Conservation (phyloP, 2,797 vertebrate genomes). For the Chelmon rostratus region DNA sequence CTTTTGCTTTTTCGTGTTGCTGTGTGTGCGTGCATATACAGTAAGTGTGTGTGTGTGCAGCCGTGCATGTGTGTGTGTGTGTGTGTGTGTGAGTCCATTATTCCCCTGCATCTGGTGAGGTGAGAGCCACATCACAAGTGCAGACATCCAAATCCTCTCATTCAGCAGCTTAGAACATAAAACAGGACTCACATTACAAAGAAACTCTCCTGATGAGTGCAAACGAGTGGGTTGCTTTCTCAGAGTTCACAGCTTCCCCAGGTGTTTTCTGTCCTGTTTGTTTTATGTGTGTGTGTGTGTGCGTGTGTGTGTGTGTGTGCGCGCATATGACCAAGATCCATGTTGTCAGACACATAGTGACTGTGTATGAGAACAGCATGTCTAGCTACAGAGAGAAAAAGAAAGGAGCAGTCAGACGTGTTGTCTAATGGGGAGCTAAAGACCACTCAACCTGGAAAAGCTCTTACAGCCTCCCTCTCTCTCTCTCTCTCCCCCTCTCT, state of each 20-base stretch:
- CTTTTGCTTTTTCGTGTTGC: slow-evolving; percentile 64
- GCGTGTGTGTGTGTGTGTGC: slow-evolving; percentile 21
- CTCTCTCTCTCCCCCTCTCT: slow-evolving; percentile 27
- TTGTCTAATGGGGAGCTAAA: slow-evolving; percentile 68
- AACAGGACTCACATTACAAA: slow-evolving; percentile 71
- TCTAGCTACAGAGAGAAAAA: slow-evolving; percentile 36
- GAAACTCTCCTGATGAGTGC: slow-evolving; percentile 66
- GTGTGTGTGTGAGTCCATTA: slow-evolving; percentile 40
- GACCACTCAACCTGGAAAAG: slow-evolving; percentile 75
- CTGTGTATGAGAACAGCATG: slow-evolving; percentile 41
- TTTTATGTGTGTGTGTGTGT: slow-evolving; percentile 12
- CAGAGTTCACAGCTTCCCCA: slow-evolving; percentile 58
- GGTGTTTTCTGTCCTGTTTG: slow-evolving; percentile 59
- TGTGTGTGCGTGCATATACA: slow-evolving; percentile 9
- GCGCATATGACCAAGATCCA: slow-evolving; percentile 25
- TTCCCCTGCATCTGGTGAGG: slow-evolving; percentile 66
- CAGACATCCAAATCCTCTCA: slow-evolving; percentile 70
- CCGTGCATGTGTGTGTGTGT: slow-evolving; percentile 4
- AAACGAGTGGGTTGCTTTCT: slow-evolving; percentile 52
- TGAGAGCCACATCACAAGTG: slow-evolving; percentile 68
- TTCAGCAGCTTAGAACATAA: slow-evolving; percentile 73
- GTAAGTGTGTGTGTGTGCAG: slow-evolving; percentile 3
- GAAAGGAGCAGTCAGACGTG: slow-evolving; percentile 58
- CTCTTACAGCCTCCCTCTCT: slow-evolving; percentile 25
- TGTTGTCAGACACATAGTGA: slow-evolving; percentile 15